phyloP scores from a whole-genome alignment of 2,113 vertebrate species.

The Dermatemys mawii region DNA sequence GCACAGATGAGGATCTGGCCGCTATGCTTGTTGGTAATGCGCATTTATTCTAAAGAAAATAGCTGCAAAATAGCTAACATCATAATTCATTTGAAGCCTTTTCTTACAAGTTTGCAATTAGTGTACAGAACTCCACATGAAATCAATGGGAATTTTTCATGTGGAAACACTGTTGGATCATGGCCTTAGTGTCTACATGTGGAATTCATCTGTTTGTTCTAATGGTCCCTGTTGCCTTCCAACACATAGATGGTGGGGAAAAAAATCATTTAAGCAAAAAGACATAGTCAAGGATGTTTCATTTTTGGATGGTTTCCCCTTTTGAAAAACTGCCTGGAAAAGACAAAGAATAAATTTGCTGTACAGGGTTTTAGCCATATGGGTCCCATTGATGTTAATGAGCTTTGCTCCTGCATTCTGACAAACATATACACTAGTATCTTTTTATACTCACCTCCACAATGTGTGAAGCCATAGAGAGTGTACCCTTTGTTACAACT shows the following conservation, averaged over 20 bases:
- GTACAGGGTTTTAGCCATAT: accelerated
- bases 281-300: neutral
- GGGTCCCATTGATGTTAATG: neutral
- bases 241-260: accelerated
- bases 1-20: neutral
- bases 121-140: neutral
- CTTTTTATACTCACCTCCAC: constrained; percentile 87
- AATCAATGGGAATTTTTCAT: neutral
- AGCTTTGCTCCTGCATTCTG: neutral
- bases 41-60: neutral
- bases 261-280: neutral
- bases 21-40: neutral
- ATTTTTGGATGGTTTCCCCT: neutral
- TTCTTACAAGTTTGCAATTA: neutral
- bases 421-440: neutral
- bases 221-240: neutral
- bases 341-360: neutral
- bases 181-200: neutral
- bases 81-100: neutral
- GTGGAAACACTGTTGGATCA: neutral
- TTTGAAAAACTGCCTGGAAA: neutral
- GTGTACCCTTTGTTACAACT: constrained; percentile 92
- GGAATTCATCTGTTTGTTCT: neutral
- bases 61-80: neutral
- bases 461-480: constrained; percentile 94